Evolutionary conservation across 92 coral and sea anemone species (phyloP).

Genomic region (Pocillopora grandis): DNA sequence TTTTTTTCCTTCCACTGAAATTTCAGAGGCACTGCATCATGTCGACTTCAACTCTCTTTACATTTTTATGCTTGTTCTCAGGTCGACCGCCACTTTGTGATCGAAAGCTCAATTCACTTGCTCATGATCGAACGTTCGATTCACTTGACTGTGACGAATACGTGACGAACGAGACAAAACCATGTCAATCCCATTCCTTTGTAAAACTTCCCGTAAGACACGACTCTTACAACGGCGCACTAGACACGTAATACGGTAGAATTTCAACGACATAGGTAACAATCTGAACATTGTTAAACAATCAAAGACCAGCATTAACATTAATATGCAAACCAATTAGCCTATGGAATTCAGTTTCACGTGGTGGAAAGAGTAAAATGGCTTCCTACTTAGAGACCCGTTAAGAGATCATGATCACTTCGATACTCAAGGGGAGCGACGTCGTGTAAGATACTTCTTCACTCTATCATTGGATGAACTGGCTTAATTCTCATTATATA

Average conservation of each 20-base stretch:
- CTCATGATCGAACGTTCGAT: constrained; percentile 22
- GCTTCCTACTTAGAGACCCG: constrained; percentile 7
- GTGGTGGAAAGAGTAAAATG: constrained; percentile 18
- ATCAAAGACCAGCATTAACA: constrained; percentile 3
- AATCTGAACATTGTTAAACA: constrained; percentile 7
- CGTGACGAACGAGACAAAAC: constrained; percentile 15
- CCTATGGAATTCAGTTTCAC: constrained; percentile 17
- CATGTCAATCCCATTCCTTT: neutral
- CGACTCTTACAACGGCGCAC: neutral
- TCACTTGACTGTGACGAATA: constrained; percentile 32
- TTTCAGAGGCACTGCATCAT: too few species aligned
- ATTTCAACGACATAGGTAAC: constrained; percentile 1
- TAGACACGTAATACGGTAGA: neutral
- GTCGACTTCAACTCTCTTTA: too few species aligned
- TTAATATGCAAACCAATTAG: constrained; percentile 22
- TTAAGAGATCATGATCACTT: constrained; percentile 5
- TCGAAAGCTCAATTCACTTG: neutral
- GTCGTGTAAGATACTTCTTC: constrained; percentile 10
- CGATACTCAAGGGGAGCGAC: neutral
- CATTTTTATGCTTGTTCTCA: too few species aligned
- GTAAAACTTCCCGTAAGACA: neutral
- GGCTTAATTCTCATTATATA: neutral
- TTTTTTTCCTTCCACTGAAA: too few species aligned
- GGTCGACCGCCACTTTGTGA: neutral
- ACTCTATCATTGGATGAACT: constrained; percentile 13